These are phyloP conservation scores for Chymomyza amoena DNA, from an alignment of 2,888 invertebrate genomes.

Conservation along the genomic window DNA sequence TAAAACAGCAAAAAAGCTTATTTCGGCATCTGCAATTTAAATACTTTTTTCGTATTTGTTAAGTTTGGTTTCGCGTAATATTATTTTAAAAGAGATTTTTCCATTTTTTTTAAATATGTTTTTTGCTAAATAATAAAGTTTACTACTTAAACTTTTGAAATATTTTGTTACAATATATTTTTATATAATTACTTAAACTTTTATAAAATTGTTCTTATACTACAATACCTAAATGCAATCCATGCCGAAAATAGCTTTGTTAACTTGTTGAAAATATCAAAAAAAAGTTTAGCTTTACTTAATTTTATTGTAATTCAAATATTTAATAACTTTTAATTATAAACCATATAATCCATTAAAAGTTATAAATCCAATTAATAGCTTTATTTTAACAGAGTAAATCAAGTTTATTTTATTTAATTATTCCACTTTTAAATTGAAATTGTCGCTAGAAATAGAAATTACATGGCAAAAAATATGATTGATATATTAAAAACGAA, in stretches of 20 bases:
- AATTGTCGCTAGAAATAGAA: slow-evolving; percentile 1
- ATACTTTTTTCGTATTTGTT: slow-evolving; percentile 11
- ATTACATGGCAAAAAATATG: neutral
- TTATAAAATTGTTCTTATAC: too few species aligned
- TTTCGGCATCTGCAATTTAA: slow-evolving; percentile 9
- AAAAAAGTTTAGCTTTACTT: too few species aligned
- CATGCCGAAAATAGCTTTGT: neutral
- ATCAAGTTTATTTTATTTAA: neutral
- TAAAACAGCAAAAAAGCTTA: slow-evolving; percentile 21
- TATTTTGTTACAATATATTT: too few species aligned
- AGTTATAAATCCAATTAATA: neutral
- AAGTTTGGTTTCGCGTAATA: too few species aligned
- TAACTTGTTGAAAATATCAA: neutral
- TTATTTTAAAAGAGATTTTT: too few species aligned
- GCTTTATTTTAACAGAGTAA: neutral
- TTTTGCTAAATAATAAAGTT: too few species aligned
- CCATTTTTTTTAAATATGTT: too few species aligned
- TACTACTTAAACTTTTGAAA: too few species aligned
- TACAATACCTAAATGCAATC: too few species aligned
- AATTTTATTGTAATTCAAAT: neutral
- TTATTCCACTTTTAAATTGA: neutral
- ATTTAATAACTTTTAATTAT: slow-evolving; percentile 1
- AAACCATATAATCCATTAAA: neutral
- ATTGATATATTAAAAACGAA: neutral
- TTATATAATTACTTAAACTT: too few species aligned